Evolutionary conservation across 2,797 vertebrate species (phyloP).

Genomic region (Neosalanx taihuensis): DNA sequence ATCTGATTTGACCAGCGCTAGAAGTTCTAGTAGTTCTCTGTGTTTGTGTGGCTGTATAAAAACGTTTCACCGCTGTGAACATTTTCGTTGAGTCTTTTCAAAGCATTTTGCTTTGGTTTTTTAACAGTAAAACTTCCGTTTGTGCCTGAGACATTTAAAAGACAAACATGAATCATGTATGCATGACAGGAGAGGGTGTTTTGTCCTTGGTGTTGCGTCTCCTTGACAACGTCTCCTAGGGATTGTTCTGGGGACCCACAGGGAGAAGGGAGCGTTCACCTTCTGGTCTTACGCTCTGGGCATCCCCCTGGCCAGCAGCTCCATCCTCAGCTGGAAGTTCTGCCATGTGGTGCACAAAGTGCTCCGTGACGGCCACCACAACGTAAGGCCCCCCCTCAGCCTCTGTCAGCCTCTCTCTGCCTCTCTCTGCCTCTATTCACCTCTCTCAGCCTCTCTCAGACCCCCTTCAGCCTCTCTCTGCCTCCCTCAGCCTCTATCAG

Average conservation of each 20-base stretch:
- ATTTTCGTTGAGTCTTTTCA: no score
- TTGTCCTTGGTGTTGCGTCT: constrained; percentile 14
- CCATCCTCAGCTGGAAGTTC: constrained; percentile 99
- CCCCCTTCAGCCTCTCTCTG: neutral
- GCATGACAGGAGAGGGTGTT: neutral
- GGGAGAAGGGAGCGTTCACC: constrained; percentile 94
- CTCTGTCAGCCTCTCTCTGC: no score
- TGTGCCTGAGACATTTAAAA: neutral
- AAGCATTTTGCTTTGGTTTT: no score
- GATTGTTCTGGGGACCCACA: constrained; percentile 94
- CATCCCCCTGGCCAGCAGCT: constrained; percentile 85
- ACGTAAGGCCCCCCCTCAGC: constrained; percentile 73
- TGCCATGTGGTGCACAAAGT: constrained; percentile 96
- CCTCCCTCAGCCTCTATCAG: no score
- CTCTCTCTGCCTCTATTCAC: no score
- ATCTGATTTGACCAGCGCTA: neutral
- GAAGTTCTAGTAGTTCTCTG: no score
- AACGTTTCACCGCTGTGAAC: no score
- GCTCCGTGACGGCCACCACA: constrained; percentile 89
- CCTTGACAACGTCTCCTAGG: constrained; percentile 78
- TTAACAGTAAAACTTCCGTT: no score
- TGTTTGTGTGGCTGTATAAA: no score
- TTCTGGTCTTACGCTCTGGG: constrained; percentile 97
- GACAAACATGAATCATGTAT: neutral
- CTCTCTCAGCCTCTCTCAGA: neutral